These are phyloP conservation scores for Odiellus spinosus DNA, from an alignment of 2,888 invertebrate genomes.

Conservation along the genomic window DNA sequence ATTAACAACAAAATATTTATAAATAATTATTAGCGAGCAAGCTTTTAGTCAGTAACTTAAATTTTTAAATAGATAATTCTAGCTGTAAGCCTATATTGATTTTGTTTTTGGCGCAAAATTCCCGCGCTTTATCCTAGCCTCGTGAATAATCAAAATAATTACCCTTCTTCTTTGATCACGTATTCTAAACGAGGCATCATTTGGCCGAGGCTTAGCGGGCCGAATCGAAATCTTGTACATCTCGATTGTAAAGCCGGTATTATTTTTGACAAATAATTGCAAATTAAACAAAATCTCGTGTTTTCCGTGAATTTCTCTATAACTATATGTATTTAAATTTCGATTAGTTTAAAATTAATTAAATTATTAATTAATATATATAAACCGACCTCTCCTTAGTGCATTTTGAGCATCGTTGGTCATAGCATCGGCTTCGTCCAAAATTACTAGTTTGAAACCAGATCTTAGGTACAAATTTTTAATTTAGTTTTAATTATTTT, in stretches of 20 bases:
- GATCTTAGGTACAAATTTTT: conserved; percentile 32
- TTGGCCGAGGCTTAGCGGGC: conserved; percentile 66
- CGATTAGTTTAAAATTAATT: neutral
- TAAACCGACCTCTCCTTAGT: conserved; percentile 59
- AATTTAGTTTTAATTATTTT: too few relatives aligned
- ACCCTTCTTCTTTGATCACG: conserved; percentile 70
- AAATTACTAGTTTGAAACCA: conserved; percentile 83
- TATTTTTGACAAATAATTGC: conserved; percentile 95
- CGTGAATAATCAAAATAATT: conserved; percentile 23
- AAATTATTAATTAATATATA: neutral
- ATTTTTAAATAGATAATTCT: too few relatives aligned
- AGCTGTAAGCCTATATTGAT: too few relatives aligned
- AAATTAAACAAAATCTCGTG: conserved; percentile 94
- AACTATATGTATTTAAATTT: conserved; percentile 43
- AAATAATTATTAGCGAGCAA: too few relatives aligned
- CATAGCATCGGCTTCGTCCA: conserved; percentile 99
- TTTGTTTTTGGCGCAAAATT: too few relatives aligned
- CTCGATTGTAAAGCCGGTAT: conserved; percentile 96
- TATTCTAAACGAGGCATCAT: conserved; percentile 74
- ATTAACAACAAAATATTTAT: conserved; percentile 1
- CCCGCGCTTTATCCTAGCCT: too few relatives aligned
- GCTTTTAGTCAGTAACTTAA: too few relatives aligned
- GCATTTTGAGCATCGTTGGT: conserved; percentile 99
- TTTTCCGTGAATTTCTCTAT: conserved; percentile 99
- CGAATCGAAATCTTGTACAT: conserved; percentile 91